phyloP scores from a whole-genome alignment of 1,140 invertebrate genomes.

The Drosophila tsacasi region DNA sequence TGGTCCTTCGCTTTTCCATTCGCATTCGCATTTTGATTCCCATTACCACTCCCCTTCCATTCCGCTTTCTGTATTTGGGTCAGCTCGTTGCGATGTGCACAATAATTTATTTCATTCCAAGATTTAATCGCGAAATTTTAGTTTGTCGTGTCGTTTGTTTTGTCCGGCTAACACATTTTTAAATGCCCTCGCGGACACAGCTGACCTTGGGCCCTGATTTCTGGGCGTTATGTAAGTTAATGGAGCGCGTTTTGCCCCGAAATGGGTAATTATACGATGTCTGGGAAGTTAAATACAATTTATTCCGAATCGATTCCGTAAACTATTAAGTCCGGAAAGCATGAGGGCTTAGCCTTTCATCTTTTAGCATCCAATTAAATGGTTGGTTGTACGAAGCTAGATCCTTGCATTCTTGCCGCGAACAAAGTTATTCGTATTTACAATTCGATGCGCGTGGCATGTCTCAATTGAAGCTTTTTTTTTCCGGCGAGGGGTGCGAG shows the following conservation, averaged over 20 bases:
- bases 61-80: conserved; percentile 65
- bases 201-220: conserved; percentile 64
- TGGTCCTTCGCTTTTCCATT: conserved; percentile 37
- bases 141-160: conserved; percentile 56
- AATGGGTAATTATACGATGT: conserved; percentile 40
- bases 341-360: conserved; percentile 8
- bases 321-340: conserved; percentile 1
- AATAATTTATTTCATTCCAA: conserved; percentile 76
- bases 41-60: conserved; percentile 19
- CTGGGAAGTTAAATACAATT: conserved; percentile 20
- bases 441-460: conserved; percentile 36
- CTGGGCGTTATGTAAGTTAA: conserved; percentile 40
- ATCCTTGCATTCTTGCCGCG: conserved; percentile 11
- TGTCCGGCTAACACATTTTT: conserved; percentile 55
- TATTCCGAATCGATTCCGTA: conserved; percentile 7
- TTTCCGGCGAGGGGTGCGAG: neutral
- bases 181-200: conserved; percentile 42
- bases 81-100: conserved; percentile 65
- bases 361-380: conserved; percentile 7
- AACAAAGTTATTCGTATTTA: conserved; percentile 23
- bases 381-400: neutral
- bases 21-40: conserved; percentile 42
- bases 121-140: conserved; percentile 67
- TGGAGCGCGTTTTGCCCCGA: conserved; percentile 8
- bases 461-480: conserved; percentile 34